Percentiles rank a stretch among this genome's conserved stretches.
Evolutionary conservation across 2,888 invertebrate species (phyloP).

Genomic region (Acleris sparsana): DNA sequence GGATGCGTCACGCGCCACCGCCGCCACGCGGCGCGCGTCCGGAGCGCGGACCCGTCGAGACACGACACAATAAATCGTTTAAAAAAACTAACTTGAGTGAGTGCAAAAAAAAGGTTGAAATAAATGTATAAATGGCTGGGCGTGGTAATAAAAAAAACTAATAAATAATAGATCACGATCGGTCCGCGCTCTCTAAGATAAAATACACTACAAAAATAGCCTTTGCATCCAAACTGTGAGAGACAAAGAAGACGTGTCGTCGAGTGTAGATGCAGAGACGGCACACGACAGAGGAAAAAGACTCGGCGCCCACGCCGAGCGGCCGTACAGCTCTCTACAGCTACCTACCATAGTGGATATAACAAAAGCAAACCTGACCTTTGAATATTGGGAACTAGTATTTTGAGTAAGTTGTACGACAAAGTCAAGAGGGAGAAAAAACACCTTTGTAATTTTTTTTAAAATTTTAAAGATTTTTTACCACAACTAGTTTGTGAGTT

Average conservation of each 20-base stretch:
- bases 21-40: background rate
- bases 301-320: constrained; percentile 3
- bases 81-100: background rate
- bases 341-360: too few species aligned
- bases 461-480: too few species aligned
- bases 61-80: background rate
- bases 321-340: too few species aligned
- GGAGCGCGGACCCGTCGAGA: constrained; percentile 2
- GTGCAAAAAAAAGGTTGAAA: background rate
- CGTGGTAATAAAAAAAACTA: background rate
- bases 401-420: too few species aligned
- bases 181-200: constrained; percentile 2
- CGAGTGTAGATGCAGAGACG: constrained; percentile 22
- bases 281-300: constrained; percentile 1
- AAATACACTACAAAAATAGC: constrained; percentile 22
- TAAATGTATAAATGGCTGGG: background rate
- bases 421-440: too few species aligned
- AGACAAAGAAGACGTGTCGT: background rate
- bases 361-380: too few species aligned
- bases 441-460: too few species aligned
- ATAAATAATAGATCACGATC: background rate
- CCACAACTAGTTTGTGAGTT: too few species aligned
- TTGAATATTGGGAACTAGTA: too few species aligned
- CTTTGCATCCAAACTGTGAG: constrained; percentile 17
- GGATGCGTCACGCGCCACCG: constrained; percentile 15